These are phyloP conservation scores for Nothobranchius kuhntae DNA, from an alignment of 2,113 vertebrate genomes.

Conservation along the genomic window DNA sequence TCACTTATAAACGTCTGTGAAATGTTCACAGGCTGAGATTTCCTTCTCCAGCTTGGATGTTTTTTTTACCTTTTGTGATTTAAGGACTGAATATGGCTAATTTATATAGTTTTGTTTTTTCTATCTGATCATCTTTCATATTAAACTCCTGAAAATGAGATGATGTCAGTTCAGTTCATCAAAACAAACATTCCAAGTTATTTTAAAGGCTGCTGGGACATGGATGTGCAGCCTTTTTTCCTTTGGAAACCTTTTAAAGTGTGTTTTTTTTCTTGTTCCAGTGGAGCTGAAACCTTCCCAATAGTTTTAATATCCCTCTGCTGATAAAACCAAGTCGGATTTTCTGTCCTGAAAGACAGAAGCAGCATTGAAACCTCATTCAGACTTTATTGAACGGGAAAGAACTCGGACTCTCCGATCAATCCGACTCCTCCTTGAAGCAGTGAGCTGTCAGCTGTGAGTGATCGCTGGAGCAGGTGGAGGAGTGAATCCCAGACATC, in stretches of 20 bases:
- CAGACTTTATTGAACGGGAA: neutral
- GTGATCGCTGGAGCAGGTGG: neutral
- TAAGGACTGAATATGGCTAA: no score
- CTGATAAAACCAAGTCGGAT: neutral
- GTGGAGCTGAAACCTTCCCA: neutral
- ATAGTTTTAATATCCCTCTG: neutral
- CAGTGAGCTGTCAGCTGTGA: constrained; percentile 2
- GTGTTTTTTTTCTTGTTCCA: neutral
- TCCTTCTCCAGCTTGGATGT: no score
- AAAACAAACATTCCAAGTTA: no score
- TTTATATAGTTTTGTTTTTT: no score
- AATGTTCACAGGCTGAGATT: no score
- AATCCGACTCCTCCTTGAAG: neutral
- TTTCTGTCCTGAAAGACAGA: constrained; percentile 3
- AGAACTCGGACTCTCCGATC: neutral
- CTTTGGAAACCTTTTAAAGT: neutral
- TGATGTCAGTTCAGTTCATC: no score
- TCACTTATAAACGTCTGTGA: no score
- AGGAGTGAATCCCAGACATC: constrained; percentile 5
- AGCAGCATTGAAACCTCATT: neutral
- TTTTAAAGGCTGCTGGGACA: no score
- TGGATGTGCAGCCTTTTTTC: no score
- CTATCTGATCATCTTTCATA: no score
- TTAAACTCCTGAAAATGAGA: no score
- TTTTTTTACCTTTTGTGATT: no score